phyloP scores from a whole-genome alignment of 2,888 invertebrate genomes.

The Cerceris ruficornis region DNA sequence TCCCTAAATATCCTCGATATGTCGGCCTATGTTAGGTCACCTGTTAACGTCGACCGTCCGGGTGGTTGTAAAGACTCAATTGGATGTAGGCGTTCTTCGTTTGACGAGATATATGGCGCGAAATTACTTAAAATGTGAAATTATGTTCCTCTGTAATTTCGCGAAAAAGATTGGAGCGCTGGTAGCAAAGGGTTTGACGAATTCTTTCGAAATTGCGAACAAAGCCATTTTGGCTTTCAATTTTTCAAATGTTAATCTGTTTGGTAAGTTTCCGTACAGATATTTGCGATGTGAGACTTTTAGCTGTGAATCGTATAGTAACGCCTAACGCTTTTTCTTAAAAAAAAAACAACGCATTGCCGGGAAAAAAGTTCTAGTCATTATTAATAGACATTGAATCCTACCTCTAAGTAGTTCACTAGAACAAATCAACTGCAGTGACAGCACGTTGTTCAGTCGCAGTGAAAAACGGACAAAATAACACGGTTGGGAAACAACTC shows the following conservation, averaged over 20 bases:
- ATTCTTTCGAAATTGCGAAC: no score
- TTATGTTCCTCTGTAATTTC: no score
- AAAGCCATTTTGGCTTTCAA: no score
- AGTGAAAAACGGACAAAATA: not conserved
- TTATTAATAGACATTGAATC: constrained; percentile 20
- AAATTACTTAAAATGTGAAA: not conserved
- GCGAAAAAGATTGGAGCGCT: no score
- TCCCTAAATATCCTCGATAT: not conserved
- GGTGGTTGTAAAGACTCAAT: not conserved
- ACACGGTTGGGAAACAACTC: not conserved
- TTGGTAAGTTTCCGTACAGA: constrained; percentile 5
- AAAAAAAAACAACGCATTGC: not conserved
- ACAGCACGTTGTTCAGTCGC: not conserved
- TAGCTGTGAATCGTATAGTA: constrained; percentile 7
- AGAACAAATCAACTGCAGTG: not conserved
- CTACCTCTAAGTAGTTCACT: constrained; percentile 35
- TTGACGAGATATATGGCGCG: not conserved
- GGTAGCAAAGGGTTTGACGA: no score
- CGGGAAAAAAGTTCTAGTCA: constrained; percentile 5
- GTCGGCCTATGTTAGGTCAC: constrained; percentile 10
- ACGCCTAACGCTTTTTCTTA: not conserved
- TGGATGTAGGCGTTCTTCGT: not conserved
- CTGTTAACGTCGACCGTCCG: not conserved
- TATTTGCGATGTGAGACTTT: constrained; percentile 23
- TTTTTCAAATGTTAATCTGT: not conserved